A percentile compares a stretch with the other conserved stretches of the same genome.
Evolutionary conservation across 1,140 invertebrate genomes (phyloP).

Genomic region (Drosophila sturtevanti): DNA sequence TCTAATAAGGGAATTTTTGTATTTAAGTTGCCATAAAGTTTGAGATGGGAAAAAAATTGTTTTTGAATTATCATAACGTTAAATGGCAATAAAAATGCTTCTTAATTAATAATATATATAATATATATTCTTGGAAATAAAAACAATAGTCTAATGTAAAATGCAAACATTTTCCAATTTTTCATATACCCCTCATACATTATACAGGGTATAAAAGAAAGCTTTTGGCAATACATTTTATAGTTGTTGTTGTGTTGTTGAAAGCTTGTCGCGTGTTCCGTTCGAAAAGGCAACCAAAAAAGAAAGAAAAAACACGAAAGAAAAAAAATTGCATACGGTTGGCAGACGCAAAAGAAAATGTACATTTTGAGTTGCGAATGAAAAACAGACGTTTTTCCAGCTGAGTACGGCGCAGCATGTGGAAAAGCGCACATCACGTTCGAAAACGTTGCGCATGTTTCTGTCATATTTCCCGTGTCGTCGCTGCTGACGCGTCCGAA

Average conservation of each 20-base stretch:
- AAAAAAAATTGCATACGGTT: constrained; percentile 6
- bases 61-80: too few relatives aligned
- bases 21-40: too few relatives aligned
- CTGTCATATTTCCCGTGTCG: constrained; percentile 13
- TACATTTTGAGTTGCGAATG: constrained; percentile 34
- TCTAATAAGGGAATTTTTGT: too few relatives aligned
- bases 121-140: too few relatives aligned
- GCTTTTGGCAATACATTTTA: background rate
- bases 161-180: too few relatives aligned
- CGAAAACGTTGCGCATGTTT: constrained; percentile 53
- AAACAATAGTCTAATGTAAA: too few relatives aligned
- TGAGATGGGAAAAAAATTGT: too few relatives aligned
- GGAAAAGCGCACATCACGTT: constrained; percentile 70
- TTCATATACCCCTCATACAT: too few relatives aligned
- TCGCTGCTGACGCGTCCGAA: constrained; percentile 29
- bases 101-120: too few relatives aligned
- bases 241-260: background rate
- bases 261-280: constrained; percentile 1
- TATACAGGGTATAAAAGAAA: background rate
- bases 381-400: constrained; percentile 65
- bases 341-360: constrained; percentile 40
- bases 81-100: too few relatives aligned
- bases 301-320: background rate
- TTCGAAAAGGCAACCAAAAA: background rate
- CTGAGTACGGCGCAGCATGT: constrained; percentile 76